Base-by-base conservation (phyloP, 2,888 invertebrate species). In the Drosophila diplacantha region DNA sequence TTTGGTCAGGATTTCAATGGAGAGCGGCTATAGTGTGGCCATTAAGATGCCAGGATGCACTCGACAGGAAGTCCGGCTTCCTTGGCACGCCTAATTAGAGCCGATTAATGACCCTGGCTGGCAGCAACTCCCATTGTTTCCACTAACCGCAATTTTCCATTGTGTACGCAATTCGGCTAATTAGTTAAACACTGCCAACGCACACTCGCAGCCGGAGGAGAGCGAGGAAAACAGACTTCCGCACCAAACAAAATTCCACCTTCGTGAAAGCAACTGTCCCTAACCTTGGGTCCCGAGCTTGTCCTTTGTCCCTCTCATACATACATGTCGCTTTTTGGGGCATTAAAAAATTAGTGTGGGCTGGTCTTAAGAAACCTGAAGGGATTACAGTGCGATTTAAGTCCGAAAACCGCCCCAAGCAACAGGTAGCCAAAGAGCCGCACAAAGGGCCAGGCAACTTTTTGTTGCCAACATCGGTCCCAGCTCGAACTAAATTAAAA, bases 301-400 rank as follows among this genome's bases (percentile, higher is more conserved):
- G 12, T 29, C 51, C 34, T 49, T 63, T 54, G 50, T 50, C 43
- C 47, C 5, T 12, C 24, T 49, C 43, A 16, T 22, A 44, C 26
- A 14, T 24, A 47, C 39, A 20, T 29, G 38, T 35, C 29, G 18
- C 35, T 41, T 26, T 29, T 46, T 53, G 57, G 52, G 39, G 39
- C 60, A 78, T 78, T 82, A 77, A 71, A 79, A 83, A 80, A 83
- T 83, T 75, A 81, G 76, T 57, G 53, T 56, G 22, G 66, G 22
- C 43, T 32, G 59, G 65, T 63, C 75, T 75, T 72, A 72, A 70
- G 74, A 74, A 79, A 74, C 72, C 70, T 64, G 57, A 80, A 83
- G 67, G 80, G 79, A 81, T 80, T 80, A 76, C 59, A 81, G 74
- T 83, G 63, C 61, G 49, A 51, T 55, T 50, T 46, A 64, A 61